These are phyloP conservation scores for Meriones unguiculatus DNA, from an alignment of 2,113 vertebrate species.

Conservation along the genomic window DNA sequence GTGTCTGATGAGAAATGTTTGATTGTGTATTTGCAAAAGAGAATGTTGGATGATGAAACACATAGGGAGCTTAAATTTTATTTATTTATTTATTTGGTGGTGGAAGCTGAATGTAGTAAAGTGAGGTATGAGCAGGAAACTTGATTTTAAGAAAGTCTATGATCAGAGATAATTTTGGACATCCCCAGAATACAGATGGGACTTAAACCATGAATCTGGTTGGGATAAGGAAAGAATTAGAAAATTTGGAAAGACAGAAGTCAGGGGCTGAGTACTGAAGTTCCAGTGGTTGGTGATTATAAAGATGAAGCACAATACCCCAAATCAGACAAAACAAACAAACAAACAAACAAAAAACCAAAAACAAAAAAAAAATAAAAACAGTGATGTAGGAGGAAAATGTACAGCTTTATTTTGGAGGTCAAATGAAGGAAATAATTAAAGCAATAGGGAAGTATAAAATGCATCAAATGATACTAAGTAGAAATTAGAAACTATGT, in stretches of 20 bases:
- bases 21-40: not conserved
- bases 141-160: slow-evolving; percentile 37
- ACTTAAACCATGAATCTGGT: not conserved
- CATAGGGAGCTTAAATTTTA: not conserved
- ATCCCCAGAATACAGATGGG: not conserved
- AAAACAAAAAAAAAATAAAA: no score
- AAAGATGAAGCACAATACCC: not conserved
- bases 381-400: not conserved
- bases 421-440: slow-evolving; percentile 17
- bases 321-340: not conserved
- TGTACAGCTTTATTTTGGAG: not conserved
- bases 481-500: not conserved
- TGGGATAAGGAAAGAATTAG: not conserved
- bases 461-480: not conserved
- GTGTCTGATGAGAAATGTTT: not conserved
- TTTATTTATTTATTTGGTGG: not conserved
- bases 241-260: not conserved
- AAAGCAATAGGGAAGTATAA: not conserved
- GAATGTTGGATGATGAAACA: slow-evolving; percentile 45
- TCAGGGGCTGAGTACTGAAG: not conserved
- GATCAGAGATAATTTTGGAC: slow-evolving; percentile 8
- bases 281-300: slow-evolving; percentile 8
- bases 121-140: not conserved
- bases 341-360: no score
- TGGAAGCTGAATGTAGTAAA: not conserved